Evolutionary conservation across 2,888 invertebrate species (phyloP), one percentile per base, ranked within the genome.

Genomic region (Halictus ligatus): DNA sequence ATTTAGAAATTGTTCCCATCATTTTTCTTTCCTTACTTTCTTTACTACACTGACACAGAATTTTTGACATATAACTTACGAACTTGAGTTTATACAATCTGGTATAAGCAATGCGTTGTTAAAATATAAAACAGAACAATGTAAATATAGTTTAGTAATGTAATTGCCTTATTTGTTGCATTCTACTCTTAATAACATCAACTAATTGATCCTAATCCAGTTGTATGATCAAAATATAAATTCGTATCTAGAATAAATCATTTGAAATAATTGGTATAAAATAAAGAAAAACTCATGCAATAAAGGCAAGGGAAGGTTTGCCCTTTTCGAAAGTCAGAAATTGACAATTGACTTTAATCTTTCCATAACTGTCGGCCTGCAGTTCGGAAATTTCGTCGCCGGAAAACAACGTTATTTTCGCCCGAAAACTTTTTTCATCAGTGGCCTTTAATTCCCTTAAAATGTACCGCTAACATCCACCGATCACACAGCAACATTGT

Each of bases 341-440:
- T 72, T 21, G 29, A 3, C 43, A 40, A 40, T 25, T 40, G 2
- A 5, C 4, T 7, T 67, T 21, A 64, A 77, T n/a, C 18, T 77
- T 35, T n/a, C 6, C n/a, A 8, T 43, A 29, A 29, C 21, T n/a
- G 25, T 69, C 40, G 18, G 7, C 29, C 43, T 35, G 13, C 58
- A 21, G 73, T 50, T 40, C 71, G 60, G 48, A 75, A 83, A 75
- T 54, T 79, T 58, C 48, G 12, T 21, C 43, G 35, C 13, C 35
- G 29, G 40, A n/a, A 46, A 60, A 72, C 60, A 79, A 75, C 58
- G 48, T 78, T 78, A 48, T 48, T 25, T 6, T 35, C 15, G 15
- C 21, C 54, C 50, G 8, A 7, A 79, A 83, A 83, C 71, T 83
- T 83, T 83, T 79, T 83, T 83, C 83, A 75, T 83, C 71, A 83